Conservation (phyloP, 2,797 vertebrate genomes). For the Novumbra hubbsi region DNA sequence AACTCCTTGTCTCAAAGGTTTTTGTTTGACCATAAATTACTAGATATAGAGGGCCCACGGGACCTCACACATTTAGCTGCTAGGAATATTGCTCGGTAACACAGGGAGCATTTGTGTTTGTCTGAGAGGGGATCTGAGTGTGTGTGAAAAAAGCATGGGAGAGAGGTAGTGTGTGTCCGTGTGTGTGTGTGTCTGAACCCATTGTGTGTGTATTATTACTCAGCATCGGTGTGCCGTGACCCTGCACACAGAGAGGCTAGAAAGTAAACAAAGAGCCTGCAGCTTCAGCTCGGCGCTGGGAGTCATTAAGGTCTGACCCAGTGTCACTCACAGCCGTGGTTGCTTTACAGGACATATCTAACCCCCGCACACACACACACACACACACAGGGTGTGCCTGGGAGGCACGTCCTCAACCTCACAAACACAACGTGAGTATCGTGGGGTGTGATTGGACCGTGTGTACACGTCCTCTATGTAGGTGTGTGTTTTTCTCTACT, state of each 20-base stretch:
- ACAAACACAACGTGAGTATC: neutral
- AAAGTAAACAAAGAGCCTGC: slow-evolving; percentile 65
- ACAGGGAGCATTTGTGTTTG: slow-evolving; percentile 18
- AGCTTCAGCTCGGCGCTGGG: slow-evolving; percentile 62
- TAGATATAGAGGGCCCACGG: slow-evolving; percentile 63
- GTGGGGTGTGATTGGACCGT: neutral
- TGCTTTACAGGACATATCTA: slow-evolving; percentile 36
- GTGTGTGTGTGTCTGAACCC: slow-evolving; percentile 30
- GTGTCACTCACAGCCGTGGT: slow-evolving; percentile 52
- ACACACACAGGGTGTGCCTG: slow-evolving; percentile 11
- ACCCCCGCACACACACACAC: slow-evolving; percentile 16
- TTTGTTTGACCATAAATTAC: slow-evolving; percentile 80
- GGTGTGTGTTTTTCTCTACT: slow-evolving; percentile 35
- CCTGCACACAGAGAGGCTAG: slow-evolving; percentile 34
- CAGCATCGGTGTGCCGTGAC: slow-evolving; percentile 27
- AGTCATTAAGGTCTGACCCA: slow-evolving; percentile 62
- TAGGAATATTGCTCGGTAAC: slow-evolving; percentile 43
- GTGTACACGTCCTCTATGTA: neutral
- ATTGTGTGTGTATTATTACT: slow-evolving; percentile 28
- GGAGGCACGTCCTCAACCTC: neutral
- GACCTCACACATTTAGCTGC: slow-evolving; percentile 63
- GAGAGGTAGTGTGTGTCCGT: neutral
- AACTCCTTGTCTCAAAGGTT: slow-evolving; percentile 80
- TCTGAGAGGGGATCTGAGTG: slow-evolving; percentile 17
- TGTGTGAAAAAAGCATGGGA: slow-evolving; percentile 13